Evolutionary conservation across 2,888 invertebrate genomes (phyloP), one percentile per base, ranked within the genome.

Genomic region (Idaea straminata): DNA sequence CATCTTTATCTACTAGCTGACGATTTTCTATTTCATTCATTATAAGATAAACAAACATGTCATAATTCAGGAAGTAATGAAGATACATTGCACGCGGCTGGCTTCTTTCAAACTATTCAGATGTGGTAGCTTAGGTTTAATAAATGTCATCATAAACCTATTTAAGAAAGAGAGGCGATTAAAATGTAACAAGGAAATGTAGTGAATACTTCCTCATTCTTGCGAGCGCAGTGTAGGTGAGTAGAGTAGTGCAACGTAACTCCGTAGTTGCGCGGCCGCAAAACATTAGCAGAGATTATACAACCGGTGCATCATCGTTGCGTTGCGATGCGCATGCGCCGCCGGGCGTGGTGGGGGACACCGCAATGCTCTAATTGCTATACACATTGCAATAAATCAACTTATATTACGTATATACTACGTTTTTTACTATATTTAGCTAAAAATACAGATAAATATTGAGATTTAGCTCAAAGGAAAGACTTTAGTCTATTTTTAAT

Each of bases 101-200:
- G n/a, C 16, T 62, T 58, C 35, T 68, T 68, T 69, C 65, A 61
- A 62, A 66, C 65, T 64, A 64, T 64, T 59, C 35, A 25, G 61
- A 10, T 47, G 36, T 25, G 38, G 35, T 47, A 16, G 38, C 35
- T 47, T 57, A 57, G 7, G 16, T 34, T 64, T 16, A 66, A 34
- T 62, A 74, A 75, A 69, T 69, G 65, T 68, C 69, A 70, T 68
- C 71, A 65, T 66, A 68, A 68, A 69, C 68, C 65, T 69, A 66
- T 68, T 66, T 69, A 69, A 47, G 47, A 47, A 77, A 82, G 84
- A 77, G 82, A 85, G 79, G 76, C 82, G 77, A 81, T 82, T 84
- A 83, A 87, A 72, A 85, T 88, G 85, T 87, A 88, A 88, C 83
- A 78, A 88, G 91, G 89, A 91, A 92, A 87, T 78, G 81, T 81